These are phyloP conservation scores for Cirrhinus mrigala DNA, from an alignment of 2,797 vertebrate species.

Conservation along the genomic window DNA sequence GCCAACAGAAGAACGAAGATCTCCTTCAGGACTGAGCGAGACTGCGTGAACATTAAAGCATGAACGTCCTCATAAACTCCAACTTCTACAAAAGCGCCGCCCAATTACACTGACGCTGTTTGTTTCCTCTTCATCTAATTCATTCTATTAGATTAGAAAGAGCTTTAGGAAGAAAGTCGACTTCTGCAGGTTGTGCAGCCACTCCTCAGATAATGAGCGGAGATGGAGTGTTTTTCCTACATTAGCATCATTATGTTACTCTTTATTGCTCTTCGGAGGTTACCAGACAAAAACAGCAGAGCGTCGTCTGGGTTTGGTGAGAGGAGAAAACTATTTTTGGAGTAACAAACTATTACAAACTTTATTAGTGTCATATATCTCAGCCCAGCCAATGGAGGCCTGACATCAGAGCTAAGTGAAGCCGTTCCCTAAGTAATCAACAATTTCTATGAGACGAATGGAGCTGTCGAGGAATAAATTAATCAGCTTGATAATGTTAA, in stretches of 20 bases:
- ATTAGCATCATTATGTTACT: neutral
- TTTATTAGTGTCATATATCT: neutral
- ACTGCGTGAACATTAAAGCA: neutral
- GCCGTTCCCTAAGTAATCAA: slow-evolving; percentile 60
- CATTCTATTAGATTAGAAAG: slow-evolving; percentile 48
- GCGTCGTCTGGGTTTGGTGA: neutral
- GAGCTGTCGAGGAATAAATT: slow-evolving; percentile 62
- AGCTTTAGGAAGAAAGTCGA: slow-evolving; percentile 28
- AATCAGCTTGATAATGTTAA: slow-evolving; percentile 70
- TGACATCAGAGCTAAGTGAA: slow-evolving; percentile 59
- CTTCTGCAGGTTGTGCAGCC: slow-evolving; percentile 30
- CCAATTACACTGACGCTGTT: slow-evolving; percentile 28
- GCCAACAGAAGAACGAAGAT: neutral
- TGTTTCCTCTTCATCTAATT: slow-evolving; percentile 48
- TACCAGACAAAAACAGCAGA: neutral
- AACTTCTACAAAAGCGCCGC: slow-evolving; percentile 27
- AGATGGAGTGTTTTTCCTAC: neutral
- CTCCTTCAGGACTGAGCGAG: neutral
- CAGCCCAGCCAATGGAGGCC: neutral
- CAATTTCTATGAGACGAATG: slow-evolving; percentile 66
- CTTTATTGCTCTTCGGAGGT: slow-evolving; percentile 1
- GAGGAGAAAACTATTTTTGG: neutral
- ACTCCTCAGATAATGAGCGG: slow-evolving; percentile 13
- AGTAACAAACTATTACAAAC: slow-evolving; percentile 5
- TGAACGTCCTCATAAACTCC: slow-evolving; percentile 1